Base-by-base conservation (phyloP, 2,888 invertebrate genomes). In the Rhimphoctona megacephalus region DNA sequence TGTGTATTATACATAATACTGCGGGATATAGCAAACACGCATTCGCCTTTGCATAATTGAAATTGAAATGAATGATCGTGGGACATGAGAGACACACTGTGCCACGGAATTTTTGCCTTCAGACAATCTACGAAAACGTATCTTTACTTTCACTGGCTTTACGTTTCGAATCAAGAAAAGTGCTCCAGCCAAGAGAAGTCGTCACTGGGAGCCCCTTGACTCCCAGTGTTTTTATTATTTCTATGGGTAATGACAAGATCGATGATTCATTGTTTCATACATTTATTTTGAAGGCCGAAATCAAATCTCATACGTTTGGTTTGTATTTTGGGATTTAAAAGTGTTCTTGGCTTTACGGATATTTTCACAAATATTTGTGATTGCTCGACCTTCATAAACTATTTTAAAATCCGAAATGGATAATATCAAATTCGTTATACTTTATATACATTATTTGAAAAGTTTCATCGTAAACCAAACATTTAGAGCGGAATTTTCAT, bases 91-190 rank as follows among this genome's bases (percentile, higher is more conserved):
- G 86, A 86, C 81, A 83, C 66, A 77, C 66, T 73, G 83, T 46
- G 77, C 83, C 81, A 81, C 36, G 85, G 86, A 87, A 89, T 89
- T 89, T 88, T 87, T 87, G 81, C 84, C 88, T 89, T 85, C 85
- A 81, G 86, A 81, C 89, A 79, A 88, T 86, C 85, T 86, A 87
- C 90, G 85, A 85, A 86, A 85, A 85, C 83, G 90, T 87, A 85
- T 85, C 85, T 89, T 89, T 90, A 92, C 92, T 92, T 92, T 92
- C 92, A 92, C 92, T 91, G 89, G 86, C 81, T 81, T 74, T 30
- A 83, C 84, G 84, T 86, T 84, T 79, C 81, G 84, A 86, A 84
- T 84, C 84, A 79, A 86, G 86, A 86, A 86, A 84, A 84, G 78
- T 72, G 73, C 78, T 73, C 64, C 72, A 67, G 73, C 61, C 57